phyloP scores from a whole-genome alignment of 1,140 invertebrate genomes.

The Palaemon carinicauda region DNA sequence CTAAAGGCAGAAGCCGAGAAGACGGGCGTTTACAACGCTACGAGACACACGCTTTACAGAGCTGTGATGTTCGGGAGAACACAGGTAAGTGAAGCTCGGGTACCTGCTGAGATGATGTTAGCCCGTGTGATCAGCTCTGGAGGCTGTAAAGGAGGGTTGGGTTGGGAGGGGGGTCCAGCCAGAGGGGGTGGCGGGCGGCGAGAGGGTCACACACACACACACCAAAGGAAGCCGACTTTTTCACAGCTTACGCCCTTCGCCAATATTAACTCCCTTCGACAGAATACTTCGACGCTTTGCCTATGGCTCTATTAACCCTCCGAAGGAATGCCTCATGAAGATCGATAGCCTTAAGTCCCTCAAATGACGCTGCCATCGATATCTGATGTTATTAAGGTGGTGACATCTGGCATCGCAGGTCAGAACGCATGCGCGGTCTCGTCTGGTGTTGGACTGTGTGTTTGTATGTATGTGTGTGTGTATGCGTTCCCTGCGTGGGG shows the following conservation, averaged over 20 bases:
- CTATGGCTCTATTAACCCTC: neutral
- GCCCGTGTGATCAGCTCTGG: conserved; percentile 29
- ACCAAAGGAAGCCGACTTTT: conserved; percentile 48
- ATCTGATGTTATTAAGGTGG: neutral
- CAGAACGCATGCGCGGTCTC: conserved; percentile 39
- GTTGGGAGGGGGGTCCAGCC: no score
- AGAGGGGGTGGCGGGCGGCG: neutral
- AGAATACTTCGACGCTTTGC: neutral
- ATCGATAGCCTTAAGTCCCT: no score
- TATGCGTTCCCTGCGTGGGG: neutral
- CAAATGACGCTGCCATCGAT: no score
- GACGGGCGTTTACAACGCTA: neutral
- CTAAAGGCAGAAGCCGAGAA: no score
- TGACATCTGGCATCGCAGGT: conserved; percentile 38
- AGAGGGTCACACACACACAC: neutral
- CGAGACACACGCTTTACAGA: neutral
- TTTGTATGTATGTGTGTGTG: conserved; percentile 12
- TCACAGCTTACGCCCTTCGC: neutral
- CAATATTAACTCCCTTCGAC: neutral
- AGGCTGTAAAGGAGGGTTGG: conserved; percentile 5
- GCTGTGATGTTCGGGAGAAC: neutral
- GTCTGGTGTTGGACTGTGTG: conserved; percentile 24
- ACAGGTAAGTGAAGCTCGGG: neutral
- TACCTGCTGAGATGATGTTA: conserved; percentile 41
- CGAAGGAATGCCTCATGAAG: no score